phyloP scores from a whole-genome alignment of 2,888 invertebrate species.

The Amphimallon solstitiale region DNA sequence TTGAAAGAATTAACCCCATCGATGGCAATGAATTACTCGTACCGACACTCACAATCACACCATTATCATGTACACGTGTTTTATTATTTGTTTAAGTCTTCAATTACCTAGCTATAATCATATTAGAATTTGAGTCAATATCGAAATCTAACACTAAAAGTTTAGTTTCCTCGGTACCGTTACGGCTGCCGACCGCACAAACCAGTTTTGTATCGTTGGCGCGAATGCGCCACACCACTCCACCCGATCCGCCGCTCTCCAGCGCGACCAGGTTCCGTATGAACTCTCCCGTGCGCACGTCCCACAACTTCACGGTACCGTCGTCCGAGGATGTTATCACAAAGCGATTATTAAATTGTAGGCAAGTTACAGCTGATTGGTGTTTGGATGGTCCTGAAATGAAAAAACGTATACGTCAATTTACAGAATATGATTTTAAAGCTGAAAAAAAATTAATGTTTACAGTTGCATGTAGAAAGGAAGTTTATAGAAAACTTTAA shows the following conservation, averaged over 20 bases:
- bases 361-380: slow-evolving; percentile 97
- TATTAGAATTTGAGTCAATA: slow-evolving; percentile 67
- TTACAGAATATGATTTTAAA: slow-evolving; percentile 17
- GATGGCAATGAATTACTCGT: slow-evolving; percentile 11
- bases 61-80: slow-evolving; percentile 12
- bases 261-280: slow-evolving; percentile 94
- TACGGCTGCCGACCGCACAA: slow-evolving; percentile 98
- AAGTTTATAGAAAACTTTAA: no score
- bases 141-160: slow-evolving; percentile 97
- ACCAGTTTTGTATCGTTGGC: slow-evolving; percentile 97
- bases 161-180: slow-evolving; percentile 99
- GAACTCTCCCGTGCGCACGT: slow-evolving; percentile 95
- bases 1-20: slow-evolving; percentile 34
- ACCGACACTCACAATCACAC: slow-evolving; percentile 24
- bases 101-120: slow-evolving; percentile 47
- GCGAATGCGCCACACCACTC: slow-evolving; percentile 97
- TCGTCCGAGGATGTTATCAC: slow-evolving; percentile 99
- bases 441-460: no score
- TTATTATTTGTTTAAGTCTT: slow-evolving; percentile 39
- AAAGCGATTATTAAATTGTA: slow-evolving; percentile 96
- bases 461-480: no score
- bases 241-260: slow-evolving; percentile 95
- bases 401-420: neutral
- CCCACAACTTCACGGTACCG: slow-evolving; percentile 99
- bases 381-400: slow-evolving; percentile 90